Percentiles rank a stretch among this genome's conserved stretches.
Evolutionary conservation across 2,888 invertebrate species (phyloP).

Genomic region (Hoplodrina ambigua): DNA sequence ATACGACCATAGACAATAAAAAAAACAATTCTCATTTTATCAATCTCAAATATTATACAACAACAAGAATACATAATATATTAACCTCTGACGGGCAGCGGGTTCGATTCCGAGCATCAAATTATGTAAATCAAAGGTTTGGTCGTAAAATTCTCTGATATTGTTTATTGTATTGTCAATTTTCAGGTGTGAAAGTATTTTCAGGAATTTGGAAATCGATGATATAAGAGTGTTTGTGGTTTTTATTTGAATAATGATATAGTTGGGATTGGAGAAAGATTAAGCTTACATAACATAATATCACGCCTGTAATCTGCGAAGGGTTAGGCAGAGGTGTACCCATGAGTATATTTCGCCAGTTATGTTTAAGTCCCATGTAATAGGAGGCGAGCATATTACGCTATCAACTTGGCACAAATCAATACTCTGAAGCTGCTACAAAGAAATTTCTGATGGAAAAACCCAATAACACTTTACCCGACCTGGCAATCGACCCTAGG

Average conservation of each 20-base stretch:
- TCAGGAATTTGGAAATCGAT: background rate
- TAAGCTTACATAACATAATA: too few relatives aligned
- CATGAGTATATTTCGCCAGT: too few relatives aligned
- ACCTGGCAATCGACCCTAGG: too few relatives aligned
- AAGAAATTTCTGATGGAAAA: too few relatives aligned
- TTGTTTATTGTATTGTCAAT: slow-evolving; percentile 52
- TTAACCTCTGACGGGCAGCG: slow-evolving; percentile 35
- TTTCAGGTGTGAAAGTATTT: slow-evolving; percentile 27
- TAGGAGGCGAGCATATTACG: too few relatives aligned
- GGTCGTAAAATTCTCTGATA: slow-evolving; percentile 50
- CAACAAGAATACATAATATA: slow-evolving; percentile 32
- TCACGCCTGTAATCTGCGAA: too few relatives aligned
- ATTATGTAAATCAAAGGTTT: slow-evolving; percentile 57
- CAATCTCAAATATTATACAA: slow-evolving; percentile 32
- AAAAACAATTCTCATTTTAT: slow-evolving; percentile 1
- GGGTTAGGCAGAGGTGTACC: too few relatives aligned
- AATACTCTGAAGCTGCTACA: too few relatives aligned
- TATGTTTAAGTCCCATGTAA: too few relatives aligned
- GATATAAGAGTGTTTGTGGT: background rate
- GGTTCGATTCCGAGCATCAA: slow-evolving; percentile 37
- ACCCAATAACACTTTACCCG: too few relatives aligned
- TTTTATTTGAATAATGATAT: slow-evolving; percentile 1
- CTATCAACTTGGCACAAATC: too few relatives aligned
- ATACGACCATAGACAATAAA: background rate
- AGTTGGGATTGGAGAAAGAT: background rate